Conservation (phyloP, 1,140 invertebrate species). For the Zaprionus camerounensis region DNA sequence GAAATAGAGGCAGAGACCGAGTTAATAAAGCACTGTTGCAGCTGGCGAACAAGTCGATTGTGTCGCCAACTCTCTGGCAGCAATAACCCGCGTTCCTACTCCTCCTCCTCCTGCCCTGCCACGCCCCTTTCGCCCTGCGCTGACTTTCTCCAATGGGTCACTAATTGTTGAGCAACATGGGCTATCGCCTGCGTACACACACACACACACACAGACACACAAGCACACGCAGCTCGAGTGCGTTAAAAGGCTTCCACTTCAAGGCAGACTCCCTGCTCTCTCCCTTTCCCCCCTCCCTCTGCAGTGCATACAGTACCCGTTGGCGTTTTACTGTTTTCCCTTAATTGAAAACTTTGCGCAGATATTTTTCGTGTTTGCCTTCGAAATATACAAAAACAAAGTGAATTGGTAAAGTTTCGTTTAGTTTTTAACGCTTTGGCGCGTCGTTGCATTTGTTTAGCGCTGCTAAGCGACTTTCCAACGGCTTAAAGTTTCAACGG, state of each 20-base stretch:
- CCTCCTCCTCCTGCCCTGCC: not conserved
- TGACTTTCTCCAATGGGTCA: constrained; percentile 49
- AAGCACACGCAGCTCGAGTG: constrained; percentile 28
- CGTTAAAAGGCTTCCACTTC: constrained; percentile 67
- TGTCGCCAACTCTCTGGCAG: constrained; percentile 9
- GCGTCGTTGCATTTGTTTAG: constrained; percentile 77
- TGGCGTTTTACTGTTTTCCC: constrained; percentile 64
- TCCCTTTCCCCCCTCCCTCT: not conserved
- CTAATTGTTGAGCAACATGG: constrained; percentile 72
- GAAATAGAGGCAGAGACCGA: constrained; percentile 39
- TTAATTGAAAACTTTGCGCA: constrained; percentile 77
- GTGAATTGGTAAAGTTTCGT: constrained; percentile 74
- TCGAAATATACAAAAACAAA: constrained; percentile 62
- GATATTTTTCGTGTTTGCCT: constrained; percentile 70
- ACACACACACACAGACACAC: too few relatives aligned
- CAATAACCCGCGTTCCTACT: constrained; percentile 18
- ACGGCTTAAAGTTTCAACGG: constrained; percentile 54
- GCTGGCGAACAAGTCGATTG: constrained; percentile 11
- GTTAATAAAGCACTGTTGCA: constrained; percentile 68
- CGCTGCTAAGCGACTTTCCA: constrained; percentile 41
- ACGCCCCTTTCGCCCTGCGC: not conserved
- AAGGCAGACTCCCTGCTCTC: not conserved
- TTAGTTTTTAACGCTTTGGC: constrained; percentile 76
- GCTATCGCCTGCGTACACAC: constrained; percentile 57
- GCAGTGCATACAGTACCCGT: constrained; percentile 56